These are phyloP conservation scores for Tanypteryx hageni DNA, from an alignment of 2,888 invertebrate genomes.

Conservation along the genomic window DNA sequence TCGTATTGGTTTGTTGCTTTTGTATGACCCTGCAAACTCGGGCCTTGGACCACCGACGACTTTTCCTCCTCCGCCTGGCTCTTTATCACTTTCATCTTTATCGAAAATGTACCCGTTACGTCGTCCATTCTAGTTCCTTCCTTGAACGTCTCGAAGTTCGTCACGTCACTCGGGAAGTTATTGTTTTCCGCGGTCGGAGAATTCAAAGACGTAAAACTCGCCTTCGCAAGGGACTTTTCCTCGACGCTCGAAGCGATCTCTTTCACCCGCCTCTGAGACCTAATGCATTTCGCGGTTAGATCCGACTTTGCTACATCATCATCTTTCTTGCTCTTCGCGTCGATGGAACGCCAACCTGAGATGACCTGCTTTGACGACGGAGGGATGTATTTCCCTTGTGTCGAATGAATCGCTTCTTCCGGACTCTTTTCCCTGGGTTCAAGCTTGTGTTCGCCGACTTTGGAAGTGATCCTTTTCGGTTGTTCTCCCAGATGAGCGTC, in stretches of 20 bases:
- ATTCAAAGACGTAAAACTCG: background rate
- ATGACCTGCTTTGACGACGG: background rate
- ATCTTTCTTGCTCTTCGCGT: background rate
- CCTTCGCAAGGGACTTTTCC: background rate
- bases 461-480: background rate
- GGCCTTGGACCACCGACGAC: background rate
- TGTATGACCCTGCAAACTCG: background rate
- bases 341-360: background rate
- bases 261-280: background rate
- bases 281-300: background rate
- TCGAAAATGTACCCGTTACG: background rate
- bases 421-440: conserved; percentile 4
- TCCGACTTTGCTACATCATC: background rate
- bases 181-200: background rate
- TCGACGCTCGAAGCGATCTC: background rate
- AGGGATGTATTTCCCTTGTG: background rate
- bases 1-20: background rate
- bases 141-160: background rate
- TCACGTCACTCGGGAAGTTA: background rate
- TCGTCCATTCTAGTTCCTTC: background rate
- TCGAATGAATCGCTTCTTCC: background rate
- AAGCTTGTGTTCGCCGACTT: background rate
- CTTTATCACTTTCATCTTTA: conserved; percentile 39
- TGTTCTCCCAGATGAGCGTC: background rate
- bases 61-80: conserved; percentile 1